Conservation (phyloP, 2,888 invertebrate species). For the Junonia oenone region DNA sequence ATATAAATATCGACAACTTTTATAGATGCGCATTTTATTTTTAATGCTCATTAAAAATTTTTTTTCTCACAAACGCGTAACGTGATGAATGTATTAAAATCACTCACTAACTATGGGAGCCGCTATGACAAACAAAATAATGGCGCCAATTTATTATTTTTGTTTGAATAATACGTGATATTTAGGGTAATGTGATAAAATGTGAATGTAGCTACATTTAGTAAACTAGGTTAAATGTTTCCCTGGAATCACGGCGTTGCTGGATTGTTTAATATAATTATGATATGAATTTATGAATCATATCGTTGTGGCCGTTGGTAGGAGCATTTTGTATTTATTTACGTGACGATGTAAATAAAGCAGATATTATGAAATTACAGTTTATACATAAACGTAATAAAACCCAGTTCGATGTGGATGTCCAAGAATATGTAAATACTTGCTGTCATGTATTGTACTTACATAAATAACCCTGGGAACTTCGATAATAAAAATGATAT, state of each 20-base stretch:
- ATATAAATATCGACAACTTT: too few species aligned
- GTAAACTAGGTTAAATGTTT: conserved; percentile 12
- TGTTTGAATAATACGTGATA: neutral
- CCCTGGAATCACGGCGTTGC: conserved; percentile 8
- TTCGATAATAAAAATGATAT: too few species aligned
- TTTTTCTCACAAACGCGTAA: neutral
- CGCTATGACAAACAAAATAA: neutral
- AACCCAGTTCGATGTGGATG: too few species aligned
- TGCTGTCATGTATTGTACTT: too few species aligned
- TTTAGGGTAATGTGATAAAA: conserved; percentile 8
- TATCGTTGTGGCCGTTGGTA: neutral
- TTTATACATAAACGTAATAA: too few species aligned
- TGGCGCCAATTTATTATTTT: neutral
- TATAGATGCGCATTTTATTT: too few species aligned
- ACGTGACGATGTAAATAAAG: neutral
- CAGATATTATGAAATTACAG: neutral
- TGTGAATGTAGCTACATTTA: neutral
- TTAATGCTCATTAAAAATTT: neutral
- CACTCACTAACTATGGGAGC: neutral
- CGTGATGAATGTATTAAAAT: neutral
- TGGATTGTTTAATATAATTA: conserved; percentile 8
- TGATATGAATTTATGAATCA: conserved; percentile 9
- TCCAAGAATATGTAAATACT: too few species aligned
- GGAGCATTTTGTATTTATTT: neutral
- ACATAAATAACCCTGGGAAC: too few species aligned